A percentile compares a stretch with the other conserved stretches of the same genome.
Evolutionary conservation across 2,113 vertebrate genomes (phyloP).

Genomic region (Lathamus discolor): DNA sequence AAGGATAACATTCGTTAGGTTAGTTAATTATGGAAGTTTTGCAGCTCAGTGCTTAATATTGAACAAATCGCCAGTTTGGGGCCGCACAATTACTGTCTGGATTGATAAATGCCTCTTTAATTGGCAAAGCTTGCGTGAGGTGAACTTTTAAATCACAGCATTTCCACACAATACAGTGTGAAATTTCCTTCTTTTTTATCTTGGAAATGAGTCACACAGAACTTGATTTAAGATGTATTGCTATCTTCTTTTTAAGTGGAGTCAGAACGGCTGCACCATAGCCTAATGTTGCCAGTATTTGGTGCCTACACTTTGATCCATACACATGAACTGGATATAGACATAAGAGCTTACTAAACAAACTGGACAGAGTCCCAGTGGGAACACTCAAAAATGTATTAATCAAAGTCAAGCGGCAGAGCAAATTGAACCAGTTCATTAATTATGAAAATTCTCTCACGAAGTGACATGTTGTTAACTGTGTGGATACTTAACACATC

Average conservation of each 20-base stretch:
- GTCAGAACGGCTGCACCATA: conserved; percentile 37
- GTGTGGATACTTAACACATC: conserved; percentile 70
- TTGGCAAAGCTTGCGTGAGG: conserved; percentile 53
- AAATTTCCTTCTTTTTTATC: conserved; percentile 48
- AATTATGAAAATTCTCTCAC: conserved; percentile 82
- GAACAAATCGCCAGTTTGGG: conserved; percentile 48
- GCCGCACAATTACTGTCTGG: conserved; percentile 47
- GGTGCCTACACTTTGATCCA: conserved; percentile 70
- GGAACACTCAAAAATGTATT: conserved; percentile 76
- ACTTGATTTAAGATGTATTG: conserved; percentile 22
- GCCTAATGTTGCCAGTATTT: conserved; percentile 2
- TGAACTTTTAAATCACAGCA: conserved; percentile 55
- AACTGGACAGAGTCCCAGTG: conserved; percentile 72
- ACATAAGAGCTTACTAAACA: conserved; percentile 77
- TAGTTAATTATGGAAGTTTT: conserved; percentile 61
- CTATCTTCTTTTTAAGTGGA: conserved; percentile 56
- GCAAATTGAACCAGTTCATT: conserved; percentile 82
- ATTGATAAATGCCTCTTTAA: conserved; percentile 65
- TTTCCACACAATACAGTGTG: conserved; percentile 60
- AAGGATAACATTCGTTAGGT: background rate
- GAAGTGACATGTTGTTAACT: conserved; percentile 78
- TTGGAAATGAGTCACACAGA: conserved; percentile 10
- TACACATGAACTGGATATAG: conserved; percentile 65
- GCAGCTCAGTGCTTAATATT: conserved; percentile 47
- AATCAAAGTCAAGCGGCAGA: conserved; percentile 79